phyloP scores from a whole-genome alignment of 2,113 vertebrate genomes.

The Polypterus senegalus region DNA sequence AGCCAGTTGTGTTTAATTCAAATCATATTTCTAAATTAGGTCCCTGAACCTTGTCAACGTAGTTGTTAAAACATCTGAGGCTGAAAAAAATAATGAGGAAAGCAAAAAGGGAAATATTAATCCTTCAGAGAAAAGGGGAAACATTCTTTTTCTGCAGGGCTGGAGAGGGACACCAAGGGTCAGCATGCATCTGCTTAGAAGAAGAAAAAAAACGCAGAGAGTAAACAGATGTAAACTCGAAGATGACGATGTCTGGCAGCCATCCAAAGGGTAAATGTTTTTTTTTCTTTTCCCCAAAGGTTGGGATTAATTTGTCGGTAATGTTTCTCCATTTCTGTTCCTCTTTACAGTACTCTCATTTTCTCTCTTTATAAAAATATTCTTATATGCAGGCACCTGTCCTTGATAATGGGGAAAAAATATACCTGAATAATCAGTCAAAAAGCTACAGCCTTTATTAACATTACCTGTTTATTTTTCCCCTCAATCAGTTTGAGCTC shows the following conservation, averaged over 20 bases:
- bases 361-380: background rate
- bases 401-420: too few species aligned
- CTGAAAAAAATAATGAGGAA: conserved; percentile 27
- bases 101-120: conserved; percentile 35
- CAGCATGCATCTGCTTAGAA: conserved; percentile 34
- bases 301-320: conserved; percentile 24
- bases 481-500: too few species aligned
- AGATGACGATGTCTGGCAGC: conserved; percentile 43
- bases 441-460: too few species aligned
- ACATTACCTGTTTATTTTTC: too few species aligned
- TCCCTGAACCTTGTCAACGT: conserved; percentile 39
- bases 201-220: conserved; percentile 24
- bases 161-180: conserved; percentile 38
- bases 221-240: conserved; percentile 58
- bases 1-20: conserved; percentile 32
- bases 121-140: conserved; percentile 30
- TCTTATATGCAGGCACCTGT: background rate
- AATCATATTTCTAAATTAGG: conserved; percentile 38
- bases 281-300: conserved; percentile 19
- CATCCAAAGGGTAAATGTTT: conserved; percentile 33
- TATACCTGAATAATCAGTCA: background rate
- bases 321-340: conserved; percentile 6
- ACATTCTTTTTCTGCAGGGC: conserved; percentile 28
- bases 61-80: conserved; percentile 32
- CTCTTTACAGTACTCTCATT: background rate